A percentile compares a stretch with the other conserved stretches of the same genome.
These are phyloP conservation scores for Zosterops japonicus DNA, from an alignment of 2,113 vertebrate genomes.

Conservation along the genomic window DNA sequence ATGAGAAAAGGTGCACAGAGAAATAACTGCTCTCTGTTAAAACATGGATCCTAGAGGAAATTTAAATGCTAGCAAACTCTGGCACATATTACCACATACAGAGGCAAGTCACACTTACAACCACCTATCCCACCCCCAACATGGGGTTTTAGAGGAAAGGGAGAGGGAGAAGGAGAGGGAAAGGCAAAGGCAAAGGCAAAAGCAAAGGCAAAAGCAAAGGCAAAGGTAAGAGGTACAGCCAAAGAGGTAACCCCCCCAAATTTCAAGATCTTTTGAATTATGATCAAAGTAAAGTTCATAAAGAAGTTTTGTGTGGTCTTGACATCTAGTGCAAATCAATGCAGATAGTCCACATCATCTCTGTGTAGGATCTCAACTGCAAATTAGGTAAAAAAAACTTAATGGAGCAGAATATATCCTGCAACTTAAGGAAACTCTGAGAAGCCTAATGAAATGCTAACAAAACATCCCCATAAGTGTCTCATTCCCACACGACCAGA, in stretches of 20 bases:
- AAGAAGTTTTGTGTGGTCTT: neutral
- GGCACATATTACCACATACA: neutral
- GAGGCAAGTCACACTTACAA: neutral
- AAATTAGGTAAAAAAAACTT: neutral
- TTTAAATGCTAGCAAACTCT: neutral
- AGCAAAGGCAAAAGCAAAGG: neutral
- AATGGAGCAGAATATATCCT: neutral
- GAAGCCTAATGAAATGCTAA: neutral
- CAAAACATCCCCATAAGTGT: neutral
- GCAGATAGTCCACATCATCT: neutral
- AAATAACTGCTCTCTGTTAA: neutral
- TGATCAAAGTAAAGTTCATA: neutral
- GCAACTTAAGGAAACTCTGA: neutral
- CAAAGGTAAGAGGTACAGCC: neutral
- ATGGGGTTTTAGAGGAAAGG: neutral
- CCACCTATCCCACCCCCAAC: neutral
- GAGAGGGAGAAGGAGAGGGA: neutral
- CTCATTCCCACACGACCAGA: neutral
- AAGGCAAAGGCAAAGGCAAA: too few species aligned
- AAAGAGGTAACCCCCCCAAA: neutral
- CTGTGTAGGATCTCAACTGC: neutral
- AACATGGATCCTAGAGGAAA: rapidly evolving
- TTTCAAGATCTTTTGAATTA: neutral
- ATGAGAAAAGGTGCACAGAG: neutral
- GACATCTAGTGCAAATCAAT: neutral